Percentiles rank a stretch among this genome's conserved stretches.
Conservation (phyloP, 2,113 vertebrate genomes). For the Dicaeum eximium region DNA sequence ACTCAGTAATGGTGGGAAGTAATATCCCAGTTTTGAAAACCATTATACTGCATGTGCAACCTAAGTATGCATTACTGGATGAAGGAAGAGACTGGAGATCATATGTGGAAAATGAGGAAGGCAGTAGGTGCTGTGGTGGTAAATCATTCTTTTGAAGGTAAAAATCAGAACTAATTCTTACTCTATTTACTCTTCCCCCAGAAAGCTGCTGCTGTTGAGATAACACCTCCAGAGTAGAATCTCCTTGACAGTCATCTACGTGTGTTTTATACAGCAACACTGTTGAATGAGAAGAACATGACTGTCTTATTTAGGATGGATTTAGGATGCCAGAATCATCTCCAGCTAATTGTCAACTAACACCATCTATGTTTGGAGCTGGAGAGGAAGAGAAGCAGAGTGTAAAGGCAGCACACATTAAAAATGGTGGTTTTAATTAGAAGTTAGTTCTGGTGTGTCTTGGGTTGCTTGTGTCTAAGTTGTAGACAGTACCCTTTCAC, state of each 20-base stretch:
- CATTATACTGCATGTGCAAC: neutral
- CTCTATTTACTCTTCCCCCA: neutral
- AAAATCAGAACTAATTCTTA: neutral
- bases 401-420: neutral
- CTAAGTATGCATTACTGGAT: neutral
- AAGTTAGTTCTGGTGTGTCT: neutral
- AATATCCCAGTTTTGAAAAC: neutral
- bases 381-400: neutral
- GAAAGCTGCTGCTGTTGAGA: neutral
- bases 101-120: neutral
- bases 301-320: conserved; percentile 40
- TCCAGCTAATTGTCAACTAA: conserved; percentile 20
- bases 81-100: neutral
- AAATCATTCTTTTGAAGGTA: neutral
- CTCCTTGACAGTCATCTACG: neutral
- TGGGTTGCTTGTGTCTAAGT: neutral
- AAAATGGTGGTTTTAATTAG: neutral
- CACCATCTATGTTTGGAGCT: neutral
- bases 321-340: conserved; percentile 9
- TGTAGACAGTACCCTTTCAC: neutral
- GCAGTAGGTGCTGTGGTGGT: neutral
- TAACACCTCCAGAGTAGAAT: neutral
- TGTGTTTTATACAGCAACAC: conserved; percentile 47
- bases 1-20: neutral
- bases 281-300: conserved; percentile 28